Base-by-base conservation (phyloP, 2,113 vertebrate species). In the Eulemur macaco region DNA sequence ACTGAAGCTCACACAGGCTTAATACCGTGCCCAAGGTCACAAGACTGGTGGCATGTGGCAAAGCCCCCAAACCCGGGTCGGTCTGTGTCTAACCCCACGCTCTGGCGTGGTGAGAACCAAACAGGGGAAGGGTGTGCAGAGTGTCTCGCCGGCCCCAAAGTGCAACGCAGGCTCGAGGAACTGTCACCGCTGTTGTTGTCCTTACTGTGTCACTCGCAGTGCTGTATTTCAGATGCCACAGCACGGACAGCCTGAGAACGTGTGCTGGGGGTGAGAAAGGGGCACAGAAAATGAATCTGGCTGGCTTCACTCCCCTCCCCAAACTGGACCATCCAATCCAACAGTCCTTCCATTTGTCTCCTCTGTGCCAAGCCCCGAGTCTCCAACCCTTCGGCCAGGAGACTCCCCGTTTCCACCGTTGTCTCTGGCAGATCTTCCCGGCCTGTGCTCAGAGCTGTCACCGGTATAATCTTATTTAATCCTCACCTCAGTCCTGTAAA, bases 71-170 rank as follows among this genome's bases (percentile, higher is more conserved):
- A 18, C 15, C 52, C 47, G 42, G n/a, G n/a, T 37, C 29, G 1
- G 0, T 23, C 60, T 37, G 64, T 52, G n/a, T 6, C 20, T 29
- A 8, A 71, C 47, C 5, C 13, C 1, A 2, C 1, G 2, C 7
- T 50, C 3, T 6, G 0, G 0, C 0, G 7, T 18, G 34, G 15
- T 7, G 3, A 56, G 52, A 58, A 47, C 18, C 60, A 2, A 47
- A 23, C 1, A 25, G 42, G 23, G 12, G 34, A 45, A 4, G 8
- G 2, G 8, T 5, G 29, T 21, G 69, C 15, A 11, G 11, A 21
- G 4, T 5, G 2, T 39, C 63, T 34, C 5, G 0, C 9, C 4
- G 31, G 39, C 0, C 3, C 63, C 1, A 0, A 47, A 34, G 39
- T n/a, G 15, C 34, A 1, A 23, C 0, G 13, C 9, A 0, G 29